These are phyloP conservation scores for Melinaea menophilus DNA, from an alignment of 2,888 invertebrate genomes.

Conservation along the genomic window DNA sequence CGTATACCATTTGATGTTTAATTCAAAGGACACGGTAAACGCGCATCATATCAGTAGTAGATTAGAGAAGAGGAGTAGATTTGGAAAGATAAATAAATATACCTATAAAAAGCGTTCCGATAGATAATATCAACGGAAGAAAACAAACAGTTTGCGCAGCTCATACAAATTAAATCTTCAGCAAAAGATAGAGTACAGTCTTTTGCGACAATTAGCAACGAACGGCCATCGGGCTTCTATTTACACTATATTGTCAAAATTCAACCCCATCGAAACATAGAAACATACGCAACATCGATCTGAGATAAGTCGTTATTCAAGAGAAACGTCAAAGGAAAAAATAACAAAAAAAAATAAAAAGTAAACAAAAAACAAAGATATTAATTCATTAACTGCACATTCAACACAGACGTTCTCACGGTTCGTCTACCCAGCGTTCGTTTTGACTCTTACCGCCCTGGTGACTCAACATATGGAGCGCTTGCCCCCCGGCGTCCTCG, in stretches of 20 bases:
- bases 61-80: conserved; percentile 71
- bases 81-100: conserved; percentile 76
- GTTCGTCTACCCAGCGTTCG: conserved; percentile 75
- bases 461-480: conserved; percentile 91
- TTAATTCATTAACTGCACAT: conserved; percentile 73
- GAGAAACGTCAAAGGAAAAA: conserved; percentile 71
- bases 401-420: conserved; percentile 78
- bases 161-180: conserved; percentile 77
- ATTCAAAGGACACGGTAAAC: conserved; percentile 70
- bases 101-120: conserved; percentile 77
- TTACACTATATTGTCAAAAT: conserved; percentile 70
- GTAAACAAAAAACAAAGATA: conserved; percentile 66
- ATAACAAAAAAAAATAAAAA: too few relatives aligned
- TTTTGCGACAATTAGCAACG: conserved; percentile 78
- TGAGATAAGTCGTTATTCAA: conserved; percentile 76
- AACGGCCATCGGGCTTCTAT: conserved; percentile 78
- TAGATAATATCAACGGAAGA: conserved; percentile 71
- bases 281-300: conserved; percentile 78
- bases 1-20: conserved; percentile 71
- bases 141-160: conserved; percentile 77
- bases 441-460: conserved; percentile 93
- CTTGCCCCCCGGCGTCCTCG: conserved; percentile 94
- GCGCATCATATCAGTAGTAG: conserved; percentile 75
- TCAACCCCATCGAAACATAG: conserved; percentile 78
- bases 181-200: conserved; percentile 76